Evolutionary conservation across 2,888 invertebrate species (phyloP).

Genomic region (Mechanitis mazaeus): DNA sequence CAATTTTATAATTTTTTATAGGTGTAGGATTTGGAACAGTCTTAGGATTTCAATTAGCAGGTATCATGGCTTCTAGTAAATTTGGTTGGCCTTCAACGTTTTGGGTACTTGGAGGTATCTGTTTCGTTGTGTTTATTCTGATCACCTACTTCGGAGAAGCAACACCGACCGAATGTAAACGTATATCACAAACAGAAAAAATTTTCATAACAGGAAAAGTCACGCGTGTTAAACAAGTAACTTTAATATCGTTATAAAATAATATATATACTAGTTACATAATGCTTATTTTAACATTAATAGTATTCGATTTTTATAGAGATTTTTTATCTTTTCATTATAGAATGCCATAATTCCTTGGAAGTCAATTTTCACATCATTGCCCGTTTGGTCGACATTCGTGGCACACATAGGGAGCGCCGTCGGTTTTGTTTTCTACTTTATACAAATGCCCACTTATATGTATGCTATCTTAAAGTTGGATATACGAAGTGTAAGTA

Average conservation of each 20-base stretch:
- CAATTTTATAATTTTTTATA: conserved; percentile 35
- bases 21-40: conserved; percentile 82
- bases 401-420: conserved; percentile 72
- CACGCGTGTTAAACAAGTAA: conserved; percentile 38
- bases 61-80: conserved; percentile 72
- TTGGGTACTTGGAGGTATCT: conserved; percentile 75
- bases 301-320: too few species aligned
- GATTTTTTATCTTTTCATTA: conserved; percentile 14
- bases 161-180: conserved; percentile 59
- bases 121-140: conserved; percentile 63
- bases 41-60: conserved; percentile 78
- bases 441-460: conserved; percentile 81
- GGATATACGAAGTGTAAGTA: conserved; percentile 22
- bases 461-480: conserved; percentile 76
- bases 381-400: conserved; percentile 71
- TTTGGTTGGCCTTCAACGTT: conserved; percentile 82
- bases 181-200: conserved; percentile 66
- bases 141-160: conserved; percentile 67
- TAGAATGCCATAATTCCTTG: conserved; percentile 62
- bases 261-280: too few species aligned
- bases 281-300: too few species aligned
- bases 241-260: not conserved
- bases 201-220: conserved; percentile 54
- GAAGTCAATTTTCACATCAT: conserved; percentile 71
- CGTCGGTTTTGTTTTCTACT: conserved; percentile 78